Evolutionary conservation across 1,140 invertebrate species (phyloP).

Genomic region (Artemia franciscana): DNA sequence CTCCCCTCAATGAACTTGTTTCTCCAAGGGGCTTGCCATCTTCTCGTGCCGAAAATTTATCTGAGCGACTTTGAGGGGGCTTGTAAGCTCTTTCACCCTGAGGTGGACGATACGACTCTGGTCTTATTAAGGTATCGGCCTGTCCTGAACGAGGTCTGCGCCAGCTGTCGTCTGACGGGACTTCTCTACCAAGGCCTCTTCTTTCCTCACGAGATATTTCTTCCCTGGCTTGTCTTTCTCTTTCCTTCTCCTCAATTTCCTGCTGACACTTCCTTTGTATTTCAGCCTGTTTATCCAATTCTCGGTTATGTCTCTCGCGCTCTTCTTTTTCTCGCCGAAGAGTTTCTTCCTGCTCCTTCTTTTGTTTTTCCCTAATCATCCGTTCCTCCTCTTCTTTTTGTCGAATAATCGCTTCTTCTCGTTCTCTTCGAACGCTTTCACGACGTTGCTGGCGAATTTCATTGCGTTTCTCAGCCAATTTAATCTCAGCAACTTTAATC

Average conservation of each 20-base stretch:
- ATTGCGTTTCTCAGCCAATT: constrained; percentile 40
- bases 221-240: constrained; percentile 14
- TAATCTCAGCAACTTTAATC: constrained; percentile 39
- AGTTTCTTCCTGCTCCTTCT: constrained; percentile 11
- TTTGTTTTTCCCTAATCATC: constrained; percentile 29
- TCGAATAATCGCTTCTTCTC: constrained; percentile 41
- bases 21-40: constrained; percentile 8
- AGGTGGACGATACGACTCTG: too few relatives aligned
- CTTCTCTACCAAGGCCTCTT: too few relatives aligned
- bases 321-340: constrained; percentile 5
- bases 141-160: too few relatives aligned
- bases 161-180: too few relatives aligned
- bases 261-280: constrained; percentile 39
- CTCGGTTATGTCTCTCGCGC: constrained; percentile 14
- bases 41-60: constrained; percentile 6
- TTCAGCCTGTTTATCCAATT: constrained; percentile 28
- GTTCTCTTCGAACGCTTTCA: constrained; percentile 26
- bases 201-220: constrained; percentile 16
- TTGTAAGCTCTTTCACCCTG: background rate
- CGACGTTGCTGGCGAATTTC: constrained; percentile 49
- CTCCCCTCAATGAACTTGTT: constrained; percentile 3
- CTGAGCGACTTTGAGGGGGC: background rate
- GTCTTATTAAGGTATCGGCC: too few relatives aligned
- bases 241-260: constrained; percentile 40
- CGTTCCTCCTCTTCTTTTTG: constrained; percentile 42